Base-by-base conservation (phyloP, 2,888 invertebrate genomes). In the Limulus polyphemus region DNA sequence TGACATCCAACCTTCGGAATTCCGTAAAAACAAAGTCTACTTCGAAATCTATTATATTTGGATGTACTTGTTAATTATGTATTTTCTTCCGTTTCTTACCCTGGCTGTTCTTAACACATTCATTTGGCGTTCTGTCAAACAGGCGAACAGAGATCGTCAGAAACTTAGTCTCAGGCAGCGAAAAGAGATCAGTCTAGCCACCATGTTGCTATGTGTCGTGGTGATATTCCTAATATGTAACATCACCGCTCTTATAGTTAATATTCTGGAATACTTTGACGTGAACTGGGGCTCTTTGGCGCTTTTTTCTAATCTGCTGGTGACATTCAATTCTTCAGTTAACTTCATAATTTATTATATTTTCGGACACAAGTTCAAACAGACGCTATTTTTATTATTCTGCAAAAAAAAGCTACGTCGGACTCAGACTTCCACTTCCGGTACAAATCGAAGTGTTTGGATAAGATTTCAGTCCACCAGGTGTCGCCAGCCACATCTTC, bases 271-370 rank as follows among this genome's bases (percentile, higher is more conserved):
- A 77, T 67, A 67, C 48, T 63, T 68, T 49, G 60, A 67, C 47
- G 49, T 62, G 7, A 61, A 60, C 11, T 83, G 84, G 72, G 79
- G 90, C 71, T 85, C 90, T 59, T 86, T 88, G 73, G 82, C 83
- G 50, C 68, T 65, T n/a, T 70, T 73, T 17, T 90, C 89, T 74
- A 97, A 98, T 78, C 83, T 97, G 61, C 82, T 97, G 67, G 94
- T 98, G 62, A 95, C 93, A 67, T 85, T 97, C 75, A 98, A 98
- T 80, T 94, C 94, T 74, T 93, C 94, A 74, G 90, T 95, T 67
- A 98, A 98, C 79, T 97, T 98, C 77, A 85, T 98, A 69, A 93
- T 98, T 72, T 98, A 98, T 79, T 94, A 95, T 69, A 94, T 94
- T 69, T 95, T 97, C 76, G 97, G 97, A 1, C 91, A 95, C 76